Percentiles rank a stretch among this genome's conserved stretches.
These are phyloP conservation scores for Tiaroga cobitis DNA, from an alignment of 2,797 vertebrate genomes.

Conservation along the genomic window DNA sequence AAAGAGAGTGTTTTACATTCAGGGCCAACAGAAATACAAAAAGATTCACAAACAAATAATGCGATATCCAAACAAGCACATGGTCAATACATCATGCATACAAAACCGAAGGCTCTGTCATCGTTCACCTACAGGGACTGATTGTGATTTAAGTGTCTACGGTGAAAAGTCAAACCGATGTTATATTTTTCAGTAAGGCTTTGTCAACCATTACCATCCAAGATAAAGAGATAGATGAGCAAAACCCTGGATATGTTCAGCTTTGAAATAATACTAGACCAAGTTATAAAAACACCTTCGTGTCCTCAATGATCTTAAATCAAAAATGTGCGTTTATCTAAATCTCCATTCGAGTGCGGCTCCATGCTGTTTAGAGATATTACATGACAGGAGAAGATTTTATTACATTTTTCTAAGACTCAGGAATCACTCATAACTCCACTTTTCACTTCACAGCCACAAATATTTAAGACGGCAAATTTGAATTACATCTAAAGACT, in stretches of 20 bases:
- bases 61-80: constrained; percentile 4
- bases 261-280: constrained; percentile 23
- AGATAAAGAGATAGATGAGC: constrained; percentile 3
- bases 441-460: constrained; percentile 45
- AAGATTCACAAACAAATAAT: neutral
- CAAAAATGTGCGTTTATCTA: constrained; percentile 3
- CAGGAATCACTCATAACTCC: constrained; percentile 26
- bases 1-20: constrained; percentile 56
- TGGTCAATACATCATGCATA: constrained; percentile 13
- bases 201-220: constrained; percentile 22
- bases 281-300: constrained; percentile 7
- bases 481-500: constrained; percentile 23
- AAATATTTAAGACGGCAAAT: constrained; percentile 40
- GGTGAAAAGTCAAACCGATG: constrained; percentile 1
- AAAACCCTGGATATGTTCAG: constrained; percentile 41
- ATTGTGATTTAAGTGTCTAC: constrained; percentile 13
- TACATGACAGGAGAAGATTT: neutral
- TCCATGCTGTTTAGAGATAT: constrained; percentile 42
- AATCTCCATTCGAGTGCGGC: constrained; percentile 9
- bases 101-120: constrained; percentile 21
- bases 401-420: constrained; percentile 9
- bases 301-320: constrained; percentile 4
- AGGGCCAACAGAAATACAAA: constrained; percentile 31
- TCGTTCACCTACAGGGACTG: neutral
- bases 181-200: neutral